These are phyloP conservation scores for Drosophila rhopaloa DNA, from an alignment of 1,140 invertebrate species.

Conservation along the genomic window DNA sequence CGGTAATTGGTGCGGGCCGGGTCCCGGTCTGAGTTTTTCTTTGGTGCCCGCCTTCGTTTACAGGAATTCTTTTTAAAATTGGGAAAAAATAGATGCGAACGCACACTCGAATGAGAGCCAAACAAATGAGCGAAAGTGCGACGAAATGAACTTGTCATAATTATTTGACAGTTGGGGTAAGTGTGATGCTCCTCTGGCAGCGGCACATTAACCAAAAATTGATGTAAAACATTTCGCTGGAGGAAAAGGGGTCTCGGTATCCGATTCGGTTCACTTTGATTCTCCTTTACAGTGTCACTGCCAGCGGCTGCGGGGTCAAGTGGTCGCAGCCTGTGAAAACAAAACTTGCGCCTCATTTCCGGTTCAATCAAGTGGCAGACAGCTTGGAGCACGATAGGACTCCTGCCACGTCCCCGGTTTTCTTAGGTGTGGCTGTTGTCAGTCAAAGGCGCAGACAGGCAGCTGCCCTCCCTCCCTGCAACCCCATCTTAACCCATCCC, in stretches of 20 bases:
- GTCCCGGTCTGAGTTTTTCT: neutral
- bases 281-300: constrained; percentile 57
- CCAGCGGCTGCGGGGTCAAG: constrained; percentile 69
- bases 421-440: constrained; percentile 80
- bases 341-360: constrained; percentile 76
- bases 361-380: constrained; percentile 70
- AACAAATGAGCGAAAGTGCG: constrained; percentile 79
- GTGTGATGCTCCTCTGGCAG: constrained; percentile 41
- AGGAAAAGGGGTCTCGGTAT: constrained; percentile 29
- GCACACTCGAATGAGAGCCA: constrained; percentile 32
- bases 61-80: constrained; percentile 69
- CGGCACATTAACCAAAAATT: constrained; percentile 60
- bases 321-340: constrained; percentile 77
- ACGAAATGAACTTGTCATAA: constrained; percentile 82
- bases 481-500: neutral
- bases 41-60: constrained; percentile 46
- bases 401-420: constrained; percentile 29
- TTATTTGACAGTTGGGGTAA: constrained; percentile 78
- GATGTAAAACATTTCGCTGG: constrained; percentile 76
- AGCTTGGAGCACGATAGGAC: constrained; percentile 51
- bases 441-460: constrained; percentile 73
- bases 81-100: constrained; percentile 35
- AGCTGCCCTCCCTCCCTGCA: constrained; percentile 50
- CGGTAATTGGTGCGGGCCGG: constrained; percentile 64
- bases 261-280: constrained; percentile 68